phyloP scores from a whole-genome alignment of 2,797 vertebrate species.

The Clarias laeviceps region DNA sequence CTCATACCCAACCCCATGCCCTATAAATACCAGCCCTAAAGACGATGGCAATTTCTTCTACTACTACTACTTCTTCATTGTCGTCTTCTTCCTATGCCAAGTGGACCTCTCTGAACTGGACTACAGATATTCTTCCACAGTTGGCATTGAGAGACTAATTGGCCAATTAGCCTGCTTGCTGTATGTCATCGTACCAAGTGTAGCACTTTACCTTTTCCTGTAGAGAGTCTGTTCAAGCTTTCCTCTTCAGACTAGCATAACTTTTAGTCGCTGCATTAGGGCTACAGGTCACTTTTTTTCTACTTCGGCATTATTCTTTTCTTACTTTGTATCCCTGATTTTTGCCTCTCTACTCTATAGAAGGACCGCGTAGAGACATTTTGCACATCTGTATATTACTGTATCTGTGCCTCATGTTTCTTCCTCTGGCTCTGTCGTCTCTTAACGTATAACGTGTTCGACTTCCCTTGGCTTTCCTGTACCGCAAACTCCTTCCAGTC shows the following conservation, averaged over 20 bases:
- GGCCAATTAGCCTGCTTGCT: slow-evolving; percentile 45
- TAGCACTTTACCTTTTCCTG: slow-evolving; percentile 61
- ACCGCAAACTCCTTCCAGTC: not conserved
- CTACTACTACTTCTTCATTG: not conserved
- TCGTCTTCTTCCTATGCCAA: slow-evolving; percentile 13
- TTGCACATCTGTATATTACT: slow-evolving; percentile 48
- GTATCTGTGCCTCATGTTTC: slow-evolving; percentile 8
- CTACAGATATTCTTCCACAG: slow-evolving; percentile 36
- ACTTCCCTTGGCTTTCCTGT: slow-evolving; percentile 24
- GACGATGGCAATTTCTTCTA: not conserved
- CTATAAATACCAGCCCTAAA: slow-evolving; percentile 1
- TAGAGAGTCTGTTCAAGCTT: slow-evolving; percentile 36
- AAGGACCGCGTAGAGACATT: slow-evolving; percentile 28
- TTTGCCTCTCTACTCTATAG: slow-evolving; percentile 9
- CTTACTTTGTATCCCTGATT: not conserved
- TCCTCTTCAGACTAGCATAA: slow-evolving; percentile 38
- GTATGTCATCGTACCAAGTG: slow-evolving; percentile 58
- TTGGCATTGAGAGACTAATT: slow-evolving; percentile 35
- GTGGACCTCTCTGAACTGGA: slow-evolving; percentile 26
- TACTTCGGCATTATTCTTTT: not conserved
- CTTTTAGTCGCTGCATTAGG: slow-evolving; percentile 22
- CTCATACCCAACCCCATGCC: not conserved
- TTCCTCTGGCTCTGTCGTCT: slow-evolving; percentile 14
- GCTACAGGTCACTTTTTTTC: slow-evolving; percentile 19
- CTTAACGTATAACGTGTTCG: slow-evolving; percentile 14